Evolutionary conservation across 2,113 vertebrate genomes (phyloP).

Genomic region (Antechinus stuartii): DNA sequence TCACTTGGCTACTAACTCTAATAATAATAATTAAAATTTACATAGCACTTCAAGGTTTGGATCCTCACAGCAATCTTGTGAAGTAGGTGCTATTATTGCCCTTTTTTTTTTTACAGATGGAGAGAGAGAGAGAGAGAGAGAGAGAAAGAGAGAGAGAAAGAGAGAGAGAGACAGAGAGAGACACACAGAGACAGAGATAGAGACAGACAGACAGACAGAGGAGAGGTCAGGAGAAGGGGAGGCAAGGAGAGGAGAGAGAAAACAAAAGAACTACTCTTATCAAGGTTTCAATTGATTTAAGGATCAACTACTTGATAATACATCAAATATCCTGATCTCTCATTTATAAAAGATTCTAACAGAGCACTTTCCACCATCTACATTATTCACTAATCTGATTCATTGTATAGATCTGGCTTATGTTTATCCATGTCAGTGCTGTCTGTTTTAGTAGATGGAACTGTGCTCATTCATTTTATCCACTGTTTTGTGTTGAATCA

Average conservation of each 20-base stretch:
- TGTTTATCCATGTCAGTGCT: neutral
- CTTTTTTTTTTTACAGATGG: neutral
- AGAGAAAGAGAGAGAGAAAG: neutral
- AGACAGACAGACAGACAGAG: neutral
- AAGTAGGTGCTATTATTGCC: neutral
- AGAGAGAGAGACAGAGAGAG: neutral
- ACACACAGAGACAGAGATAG: neutral
- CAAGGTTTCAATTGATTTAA: slow-evolving; percentile 19
- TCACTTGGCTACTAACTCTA: neutral
- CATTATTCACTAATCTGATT: neutral
- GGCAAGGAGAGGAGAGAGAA: neutral
- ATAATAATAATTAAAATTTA: neutral
- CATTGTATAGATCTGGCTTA: slow-evolving; percentile 7
- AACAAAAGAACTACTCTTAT: neutral
- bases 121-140: neutral
- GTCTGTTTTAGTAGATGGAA: slow-evolving; percentile 9
- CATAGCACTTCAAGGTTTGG: neutral
- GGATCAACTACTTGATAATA: neutral
- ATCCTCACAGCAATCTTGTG: neutral
- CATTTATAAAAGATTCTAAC: slow-evolving; percentile 11
- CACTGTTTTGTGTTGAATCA: neutral
- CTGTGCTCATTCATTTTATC: slow-evolving; percentile 10
- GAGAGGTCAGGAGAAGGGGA: too few species aligned
- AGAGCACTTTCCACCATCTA: neutral
- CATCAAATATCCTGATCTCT: neutral